phyloP scores from a whole-genome alignment of 2,797 vertebrate species.

The Ispidina picta region DNA sequence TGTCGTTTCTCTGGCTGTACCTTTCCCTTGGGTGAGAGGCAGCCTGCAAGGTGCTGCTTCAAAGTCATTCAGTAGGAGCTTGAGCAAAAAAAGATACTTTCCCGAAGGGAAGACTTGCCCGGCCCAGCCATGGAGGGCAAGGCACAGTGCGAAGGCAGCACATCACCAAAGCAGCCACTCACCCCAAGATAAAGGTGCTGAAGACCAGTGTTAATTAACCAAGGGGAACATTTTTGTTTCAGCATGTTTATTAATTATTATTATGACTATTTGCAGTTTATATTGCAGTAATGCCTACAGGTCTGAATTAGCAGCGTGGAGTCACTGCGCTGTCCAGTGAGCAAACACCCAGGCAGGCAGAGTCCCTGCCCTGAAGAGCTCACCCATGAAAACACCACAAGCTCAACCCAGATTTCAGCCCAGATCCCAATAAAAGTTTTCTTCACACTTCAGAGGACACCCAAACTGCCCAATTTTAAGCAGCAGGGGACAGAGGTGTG shows the following conservation, averaged over 20 bases:
- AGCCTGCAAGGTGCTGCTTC: not conserved
- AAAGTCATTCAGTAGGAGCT: not conserved
- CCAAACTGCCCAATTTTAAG: not conserved
- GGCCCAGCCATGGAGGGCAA: not conserved
- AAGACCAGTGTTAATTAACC: not conserved
- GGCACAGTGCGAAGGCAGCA: not conserved
- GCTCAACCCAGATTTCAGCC: not conserved
- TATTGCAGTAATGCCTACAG: conserved; percentile 8
- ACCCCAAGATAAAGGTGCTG: conserved; percentile 45
- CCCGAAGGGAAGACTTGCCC: not conserved
- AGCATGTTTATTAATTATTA: conserved; percentile 52
- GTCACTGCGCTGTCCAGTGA: not conserved
- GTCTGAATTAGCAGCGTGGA: conserved; percentile 27
- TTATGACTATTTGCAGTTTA: conserved; percentile 39
- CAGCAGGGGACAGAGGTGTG: not conserved
- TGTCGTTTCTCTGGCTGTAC: not conserved
- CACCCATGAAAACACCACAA: rapidly evolving
- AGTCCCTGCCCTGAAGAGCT: not conserved
- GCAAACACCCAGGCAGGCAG: not conserved
- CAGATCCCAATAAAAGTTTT: not conserved
- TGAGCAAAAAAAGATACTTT: not conserved
- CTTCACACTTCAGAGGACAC: not conserved
- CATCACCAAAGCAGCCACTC: conserved; percentile 1
- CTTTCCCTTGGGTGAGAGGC: not conserved
- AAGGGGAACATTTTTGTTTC: conserved; percentile 9